Evolutionary conservation across 2,888 invertebrate species (phyloP).

Genomic region (Drosophila demipolita): DNA sequence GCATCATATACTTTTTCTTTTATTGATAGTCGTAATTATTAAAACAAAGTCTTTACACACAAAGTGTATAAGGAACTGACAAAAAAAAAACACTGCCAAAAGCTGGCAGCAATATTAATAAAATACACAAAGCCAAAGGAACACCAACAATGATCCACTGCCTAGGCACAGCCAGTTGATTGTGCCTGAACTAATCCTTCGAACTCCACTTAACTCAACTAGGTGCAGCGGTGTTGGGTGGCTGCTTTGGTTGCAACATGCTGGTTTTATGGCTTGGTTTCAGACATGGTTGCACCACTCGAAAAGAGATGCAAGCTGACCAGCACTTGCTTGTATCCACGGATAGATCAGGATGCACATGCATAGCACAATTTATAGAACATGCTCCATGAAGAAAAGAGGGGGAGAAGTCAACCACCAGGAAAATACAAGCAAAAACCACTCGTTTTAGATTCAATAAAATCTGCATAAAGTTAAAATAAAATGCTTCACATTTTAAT

Average conservation of each 20-base stretch:
- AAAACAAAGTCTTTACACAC: slow-evolving; percentile 23
- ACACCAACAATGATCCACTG: background rate
- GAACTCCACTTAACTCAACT: background rate
- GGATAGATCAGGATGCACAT: background rate
- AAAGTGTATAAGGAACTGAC: background rate
- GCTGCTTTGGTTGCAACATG: background rate
- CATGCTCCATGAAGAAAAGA: background rate
- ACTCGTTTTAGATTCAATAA: background rate
- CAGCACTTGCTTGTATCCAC: background rate
- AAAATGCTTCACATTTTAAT: background rate
- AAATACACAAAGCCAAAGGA: background rate
- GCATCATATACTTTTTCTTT: slow-evolving; percentile 1
- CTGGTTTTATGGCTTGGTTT: background rate
- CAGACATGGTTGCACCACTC: background rate
- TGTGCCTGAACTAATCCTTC: background rate
- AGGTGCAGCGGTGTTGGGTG: background rate
- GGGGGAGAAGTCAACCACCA: background rate
- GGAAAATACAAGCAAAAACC: background rate
- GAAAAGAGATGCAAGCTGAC: background rate
- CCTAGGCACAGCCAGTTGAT: background rate
- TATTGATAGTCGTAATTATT: slow-evolving; percentile 64
- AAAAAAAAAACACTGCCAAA: background rate
- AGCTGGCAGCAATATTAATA: slow-evolving; percentile 1
- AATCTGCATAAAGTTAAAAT: background rate
- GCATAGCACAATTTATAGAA: background rate